Percentiles rank a stretch among this genome's conserved stretches.
Evolutionary conservation across 2,797 vertebrate genomes (phyloP).

Genomic region (Enteromius trimaculatus): DNA sequence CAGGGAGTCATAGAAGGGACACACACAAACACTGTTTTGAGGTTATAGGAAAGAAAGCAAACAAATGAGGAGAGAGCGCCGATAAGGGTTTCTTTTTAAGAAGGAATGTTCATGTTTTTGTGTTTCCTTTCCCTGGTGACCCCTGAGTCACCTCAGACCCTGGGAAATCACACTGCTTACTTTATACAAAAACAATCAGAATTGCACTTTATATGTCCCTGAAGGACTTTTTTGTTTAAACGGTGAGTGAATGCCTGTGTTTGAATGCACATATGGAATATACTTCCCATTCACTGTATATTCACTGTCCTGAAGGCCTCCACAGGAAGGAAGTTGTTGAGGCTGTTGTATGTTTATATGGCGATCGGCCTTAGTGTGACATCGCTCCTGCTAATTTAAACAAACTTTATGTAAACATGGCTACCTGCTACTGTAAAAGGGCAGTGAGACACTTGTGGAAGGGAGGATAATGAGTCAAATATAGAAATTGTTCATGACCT

Average conservation of each 20-base stretch:
- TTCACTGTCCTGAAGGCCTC: slow-evolving; percentile 2
- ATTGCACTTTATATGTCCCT: slow-evolving; percentile 35
- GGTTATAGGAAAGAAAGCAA: slow-evolving; percentile 45
- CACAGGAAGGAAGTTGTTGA: slow-evolving; percentile 53
- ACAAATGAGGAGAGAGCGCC: slow-evolving; percentile 32
- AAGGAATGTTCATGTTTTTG: slow-evolving; percentile 38
- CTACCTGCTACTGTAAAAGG: slow-evolving; percentile 35
- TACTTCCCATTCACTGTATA: slow-evolving; percentile 36
- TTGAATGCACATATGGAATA: slow-evolving; percentile 1
- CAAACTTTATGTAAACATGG: slow-evolving; percentile 43
- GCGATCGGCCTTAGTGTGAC: slow-evolving; percentile 28
- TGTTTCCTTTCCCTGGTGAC: slow-evolving; percentile 48
- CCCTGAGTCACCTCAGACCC: slow-evolving; percentile 26
- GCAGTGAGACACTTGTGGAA: not conserved
- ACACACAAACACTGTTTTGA: slow-evolving; percentile 32
- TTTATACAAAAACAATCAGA: slow-evolving; percentile 29
- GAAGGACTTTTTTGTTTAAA: slow-evolving; percentile 36
- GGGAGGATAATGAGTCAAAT: slow-evolving; percentile 2
- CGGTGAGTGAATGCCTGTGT: not conserved
- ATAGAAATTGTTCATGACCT: slow-evolving; percentile 6
- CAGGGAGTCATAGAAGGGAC: slow-evolving; percentile 26
- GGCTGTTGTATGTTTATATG: slow-evolving; percentile 48
- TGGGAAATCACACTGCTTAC: slow-evolving; percentile 36
- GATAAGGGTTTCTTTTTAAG: slow-evolving; percentile 14
- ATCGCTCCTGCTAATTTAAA: slow-evolving; percentile 39